Conservation (phyloP, 2,797 vertebrate genomes). For the Alauda arvensis region DNA sequence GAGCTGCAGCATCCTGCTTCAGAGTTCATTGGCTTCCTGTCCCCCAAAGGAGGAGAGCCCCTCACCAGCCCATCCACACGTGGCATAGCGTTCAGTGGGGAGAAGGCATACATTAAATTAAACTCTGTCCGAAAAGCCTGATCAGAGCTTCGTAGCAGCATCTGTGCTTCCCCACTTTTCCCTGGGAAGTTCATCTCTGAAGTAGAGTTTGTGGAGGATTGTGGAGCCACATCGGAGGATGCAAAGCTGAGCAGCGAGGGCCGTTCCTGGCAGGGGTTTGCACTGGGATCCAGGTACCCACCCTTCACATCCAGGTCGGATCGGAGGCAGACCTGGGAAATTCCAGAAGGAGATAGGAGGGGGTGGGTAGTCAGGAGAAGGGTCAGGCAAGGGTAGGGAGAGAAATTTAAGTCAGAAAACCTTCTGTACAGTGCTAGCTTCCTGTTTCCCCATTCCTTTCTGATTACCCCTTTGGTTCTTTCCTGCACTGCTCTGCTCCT, state of each 20-base stretch:
- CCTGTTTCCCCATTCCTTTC: not conserved
- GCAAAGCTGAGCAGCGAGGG: conserved; percentile 70
- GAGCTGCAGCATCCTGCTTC: conserved; percentile 83
- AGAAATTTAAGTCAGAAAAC: conserved; percentile 32
- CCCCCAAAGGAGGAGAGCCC: conserved; percentile 74
- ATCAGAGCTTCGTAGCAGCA: conserved; percentile 79
- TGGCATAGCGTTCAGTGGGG: conserved; percentile 93
- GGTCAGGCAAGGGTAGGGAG: conserved; percentile 16
- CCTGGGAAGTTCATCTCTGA: conserved; percentile 77
- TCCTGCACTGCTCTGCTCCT: conserved; percentile 11
- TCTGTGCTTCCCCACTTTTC: conserved; percentile 77
- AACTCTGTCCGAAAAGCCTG: conserved; percentile 98
- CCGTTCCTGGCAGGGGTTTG: conserved; percentile 82
- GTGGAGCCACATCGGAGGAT: conserved; percentile 79
- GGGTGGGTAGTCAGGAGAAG: not conserved
- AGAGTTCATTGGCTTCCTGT: conserved; percentile 82
- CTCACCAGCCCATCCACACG: conserved; percentile 75
- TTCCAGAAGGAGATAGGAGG: conserved; percentile 4
- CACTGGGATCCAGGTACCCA: conserved; percentile 81
- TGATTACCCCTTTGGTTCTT: not conserved
- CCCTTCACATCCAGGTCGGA: conserved; percentile 82
- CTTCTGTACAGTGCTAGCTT: not conserved
- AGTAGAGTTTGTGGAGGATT: conserved; percentile 66
- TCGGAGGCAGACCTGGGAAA: conserved; percentile 84
- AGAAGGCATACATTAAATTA: conserved; percentile 98